Conservation (phyloP, 2,888 invertebrate species). For the Hirudinaria manillensis region DNA sequence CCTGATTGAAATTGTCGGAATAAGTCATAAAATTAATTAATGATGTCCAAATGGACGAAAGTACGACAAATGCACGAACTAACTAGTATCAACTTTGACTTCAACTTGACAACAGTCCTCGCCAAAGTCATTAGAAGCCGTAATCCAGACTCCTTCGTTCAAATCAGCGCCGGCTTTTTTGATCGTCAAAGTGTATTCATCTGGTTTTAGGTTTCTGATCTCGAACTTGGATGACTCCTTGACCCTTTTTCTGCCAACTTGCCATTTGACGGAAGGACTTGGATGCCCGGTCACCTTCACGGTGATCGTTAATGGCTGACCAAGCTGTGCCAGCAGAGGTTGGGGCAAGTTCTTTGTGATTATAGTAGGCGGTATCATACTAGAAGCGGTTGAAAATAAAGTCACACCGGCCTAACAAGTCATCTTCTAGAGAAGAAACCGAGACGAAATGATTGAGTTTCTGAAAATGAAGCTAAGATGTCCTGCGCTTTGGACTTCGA, state of each 20-base stretch:
- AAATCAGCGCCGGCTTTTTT: constrained; percentile 27
- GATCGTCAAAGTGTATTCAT: constrained; percentile 6
- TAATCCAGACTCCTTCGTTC: constrained; percentile 31
- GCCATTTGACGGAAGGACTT: constrained; percentile 21
- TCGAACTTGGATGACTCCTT: constrained; percentile 27
- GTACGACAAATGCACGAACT: background rate
- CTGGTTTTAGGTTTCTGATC: background rate
- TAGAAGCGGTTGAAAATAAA: background rate
- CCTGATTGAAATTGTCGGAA: too few species aligned
- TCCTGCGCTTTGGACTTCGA: too few species aligned
- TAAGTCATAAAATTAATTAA: too few species aligned
- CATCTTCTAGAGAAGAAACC: too few species aligned
- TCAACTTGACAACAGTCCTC: constrained; percentile 32
- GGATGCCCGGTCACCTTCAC: constrained; percentile 23
- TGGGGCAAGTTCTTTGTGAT: background rate
- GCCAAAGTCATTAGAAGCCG: constrained; percentile 24
- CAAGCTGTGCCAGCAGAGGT: constrained; percentile 19
- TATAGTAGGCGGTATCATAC: background rate
- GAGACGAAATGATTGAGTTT: too few species aligned
- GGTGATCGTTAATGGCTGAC: constrained; percentile 19
- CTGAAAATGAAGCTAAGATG: too few species aligned
- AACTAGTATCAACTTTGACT: constrained; percentile 7
- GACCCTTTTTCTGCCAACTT: constrained; percentile 27
- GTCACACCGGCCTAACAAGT: too few species aligned
- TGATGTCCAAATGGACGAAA: too few species aligned